phyloP scores from a whole-genome alignment of 2,113 vertebrate genomes.

The Poicephalus gulielmi region DNA sequence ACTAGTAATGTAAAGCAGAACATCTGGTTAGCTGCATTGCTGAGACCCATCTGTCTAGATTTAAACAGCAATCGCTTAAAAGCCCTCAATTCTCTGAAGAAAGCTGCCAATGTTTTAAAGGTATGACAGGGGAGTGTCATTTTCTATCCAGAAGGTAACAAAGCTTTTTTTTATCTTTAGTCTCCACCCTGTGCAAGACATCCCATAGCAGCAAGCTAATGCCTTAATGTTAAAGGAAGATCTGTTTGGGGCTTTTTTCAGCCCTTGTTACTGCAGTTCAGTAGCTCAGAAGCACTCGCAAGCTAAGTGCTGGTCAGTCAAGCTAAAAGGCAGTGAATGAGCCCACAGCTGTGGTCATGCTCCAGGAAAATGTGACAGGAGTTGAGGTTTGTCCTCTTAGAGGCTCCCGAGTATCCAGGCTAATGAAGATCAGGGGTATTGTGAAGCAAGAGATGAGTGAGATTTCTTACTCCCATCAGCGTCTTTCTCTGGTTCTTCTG shows the following conservation, averaged over 20 bases:
- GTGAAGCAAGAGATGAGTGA: background rate
- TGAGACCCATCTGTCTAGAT: slow-evolving; percentile 30
- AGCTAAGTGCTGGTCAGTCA: background rate
- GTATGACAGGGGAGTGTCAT: background rate
- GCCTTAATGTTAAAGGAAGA: background rate
- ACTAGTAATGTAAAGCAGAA: slow-evolving; percentile 24
- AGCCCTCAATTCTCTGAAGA: background rate
- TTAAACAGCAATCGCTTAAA: background rate
- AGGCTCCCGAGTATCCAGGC: background rate
- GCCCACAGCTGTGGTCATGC: background rate
- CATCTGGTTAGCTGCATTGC: background rate
- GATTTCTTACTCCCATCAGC: background rate
- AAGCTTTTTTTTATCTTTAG: background rate
- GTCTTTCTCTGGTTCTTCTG: background rate
- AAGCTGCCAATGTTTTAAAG: background rate
- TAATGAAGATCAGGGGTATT: background rate
- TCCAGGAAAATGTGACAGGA: background rate
- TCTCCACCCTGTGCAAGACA: background rate
- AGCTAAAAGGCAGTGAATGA: background rate
- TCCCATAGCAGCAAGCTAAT: background rate
- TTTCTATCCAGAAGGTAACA: slow-evolving; percentile 8
- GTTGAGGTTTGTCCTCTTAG: background rate
- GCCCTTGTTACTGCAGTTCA: background rate
- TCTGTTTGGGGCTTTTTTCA: background rate
- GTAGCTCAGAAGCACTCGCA: background rate